Percentiles rank a stretch among this genome's conserved stretches.
Conservation (phyloP, 2,888 invertebrate genomes). For the Proisotoma minuta region DNA sequence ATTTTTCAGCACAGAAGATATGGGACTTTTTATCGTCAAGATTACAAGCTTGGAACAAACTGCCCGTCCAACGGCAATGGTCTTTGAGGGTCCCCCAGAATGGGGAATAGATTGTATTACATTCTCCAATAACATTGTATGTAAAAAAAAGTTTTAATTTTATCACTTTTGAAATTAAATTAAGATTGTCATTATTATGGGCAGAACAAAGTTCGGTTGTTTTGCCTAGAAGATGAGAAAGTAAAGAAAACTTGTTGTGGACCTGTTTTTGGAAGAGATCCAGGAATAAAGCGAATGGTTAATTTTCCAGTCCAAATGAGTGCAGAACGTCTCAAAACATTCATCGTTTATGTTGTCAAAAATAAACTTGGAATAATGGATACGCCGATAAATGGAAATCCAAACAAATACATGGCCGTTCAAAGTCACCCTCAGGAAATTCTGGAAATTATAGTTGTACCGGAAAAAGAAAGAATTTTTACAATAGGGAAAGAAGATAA, state of each 20-base stretch:
- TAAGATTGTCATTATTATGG: conserved; percentile 5
- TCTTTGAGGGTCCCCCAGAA: conserved; percentile 35
- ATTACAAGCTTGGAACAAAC: conserved; percentile 30
- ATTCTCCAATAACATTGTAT: conserved; percentile 33
- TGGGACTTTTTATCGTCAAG: conserved; percentile 21
- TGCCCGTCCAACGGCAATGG: conserved; percentile 30
- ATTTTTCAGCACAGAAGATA: conserved; percentile 18
- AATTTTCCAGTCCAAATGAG: conserved; percentile 20
- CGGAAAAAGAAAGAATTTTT: conserved; percentile 31
- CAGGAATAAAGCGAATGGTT: conserved; percentile 30
- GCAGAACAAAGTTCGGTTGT: conserved; percentile 34
- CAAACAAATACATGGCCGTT: conserved; percentile 44
- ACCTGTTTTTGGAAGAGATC: conserved; percentile 33
- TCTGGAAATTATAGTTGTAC: conserved; percentile 24
- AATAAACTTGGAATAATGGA: conserved; percentile 43
- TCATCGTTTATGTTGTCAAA: conserved; percentile 33
- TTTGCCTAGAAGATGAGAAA: conserved; percentile 25
- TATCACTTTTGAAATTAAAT: not conserved
- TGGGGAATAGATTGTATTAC: conserved; percentile 30
- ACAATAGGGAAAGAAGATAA: conserved; percentile 39
- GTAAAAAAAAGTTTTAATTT: too few relatives aligned
- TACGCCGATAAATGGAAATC: conserved; percentile 45
- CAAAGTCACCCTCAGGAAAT: conserved; percentile 39
- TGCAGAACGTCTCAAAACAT: conserved; percentile 22
- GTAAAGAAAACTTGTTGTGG: conserved; percentile 23